phyloP scores from a whole-genome alignment of 2,113 vertebrate species.

The Cochlearius cochlearius region DNA sequence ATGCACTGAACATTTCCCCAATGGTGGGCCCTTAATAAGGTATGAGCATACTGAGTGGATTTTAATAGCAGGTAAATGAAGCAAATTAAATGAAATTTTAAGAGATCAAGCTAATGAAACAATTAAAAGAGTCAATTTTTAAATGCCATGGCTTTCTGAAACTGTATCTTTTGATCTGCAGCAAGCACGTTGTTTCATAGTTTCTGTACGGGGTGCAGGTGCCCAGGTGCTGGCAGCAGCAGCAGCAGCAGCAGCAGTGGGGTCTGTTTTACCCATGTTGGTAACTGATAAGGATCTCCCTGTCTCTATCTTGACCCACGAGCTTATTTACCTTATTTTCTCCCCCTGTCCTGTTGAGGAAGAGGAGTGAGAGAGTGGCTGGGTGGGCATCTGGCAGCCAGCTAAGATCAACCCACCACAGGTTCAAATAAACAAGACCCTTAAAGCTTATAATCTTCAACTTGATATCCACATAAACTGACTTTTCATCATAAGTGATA shows the following conservation, averaged over 20 bases:
- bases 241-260: too few relatives aligned
- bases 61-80: background rate
- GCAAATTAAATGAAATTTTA: background rate
- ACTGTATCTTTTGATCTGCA: background rate
- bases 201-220: rapidly evolving
- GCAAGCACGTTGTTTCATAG: background rate
- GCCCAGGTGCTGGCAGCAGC: rapidly evolving
- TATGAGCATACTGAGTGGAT: background rate
- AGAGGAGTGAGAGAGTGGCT: background rate
- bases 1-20: background rate
- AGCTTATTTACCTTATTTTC: background rate
- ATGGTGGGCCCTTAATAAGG: background rate
- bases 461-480: background rate
- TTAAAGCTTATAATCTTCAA: background rate
- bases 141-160: background rate
- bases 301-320: rapidly evolving
- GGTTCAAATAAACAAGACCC: background rate
- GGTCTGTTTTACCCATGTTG: rapidly evolving
- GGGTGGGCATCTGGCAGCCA: background rate
- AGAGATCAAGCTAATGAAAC: background rate
- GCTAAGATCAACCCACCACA: background rate
- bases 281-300: background rate
- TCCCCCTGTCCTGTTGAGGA: rapidly evolving
- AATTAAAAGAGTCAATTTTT: background rate
- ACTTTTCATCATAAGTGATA: background rate